Conservation (phyloP, 2,113 vertebrate species). For the Salvelinus sp. region DNA sequence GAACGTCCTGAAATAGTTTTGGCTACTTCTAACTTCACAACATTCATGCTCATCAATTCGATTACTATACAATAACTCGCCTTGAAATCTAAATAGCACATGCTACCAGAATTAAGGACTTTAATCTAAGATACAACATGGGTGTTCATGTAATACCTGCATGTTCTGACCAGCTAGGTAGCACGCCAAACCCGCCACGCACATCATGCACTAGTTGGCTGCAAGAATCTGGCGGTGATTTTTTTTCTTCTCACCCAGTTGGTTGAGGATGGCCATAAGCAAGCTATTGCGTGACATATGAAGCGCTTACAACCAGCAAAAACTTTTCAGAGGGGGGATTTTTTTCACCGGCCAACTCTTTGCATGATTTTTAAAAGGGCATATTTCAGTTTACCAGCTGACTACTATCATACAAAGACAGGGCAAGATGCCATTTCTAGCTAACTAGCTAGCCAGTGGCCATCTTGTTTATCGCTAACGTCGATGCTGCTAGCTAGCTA, state of each 20-base stretch:
- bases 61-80: too few species aligned
- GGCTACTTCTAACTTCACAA: too few species aligned
- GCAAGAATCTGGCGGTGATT: conserved; percentile 44
- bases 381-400: too few species aligned
- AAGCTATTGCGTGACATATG: background rate
- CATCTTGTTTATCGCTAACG: conserved; percentile 76
- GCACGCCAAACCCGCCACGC: conserved; percentile 48
- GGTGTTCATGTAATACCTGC: background rate
- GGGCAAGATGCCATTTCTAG: conserved; percentile 62
- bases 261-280: background rate
- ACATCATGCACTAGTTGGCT: conserved; percentile 35
- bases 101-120: too few species aligned
- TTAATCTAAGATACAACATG: too few species aligned
- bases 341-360: conserved; percentile 2
- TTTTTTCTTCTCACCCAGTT: conserved; percentile 7
- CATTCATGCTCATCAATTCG: too few species aligned
- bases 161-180: conserved; percentile 24
- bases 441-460: conserved; percentile 69
- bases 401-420: conserved; percentile 60
- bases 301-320: background rate
- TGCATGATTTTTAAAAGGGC: too few species aligned
- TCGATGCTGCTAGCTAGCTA: conserved; percentile 5
- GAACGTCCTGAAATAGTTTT: background rate
- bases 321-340: background rate
- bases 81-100: too few species aligned